A percentile compares a stretch with the other conserved stretches of the same genome.
Evolutionary conservation across 2,888 invertebrate species (phyloP).

Genomic region (Lamproptera curius): DNA sequence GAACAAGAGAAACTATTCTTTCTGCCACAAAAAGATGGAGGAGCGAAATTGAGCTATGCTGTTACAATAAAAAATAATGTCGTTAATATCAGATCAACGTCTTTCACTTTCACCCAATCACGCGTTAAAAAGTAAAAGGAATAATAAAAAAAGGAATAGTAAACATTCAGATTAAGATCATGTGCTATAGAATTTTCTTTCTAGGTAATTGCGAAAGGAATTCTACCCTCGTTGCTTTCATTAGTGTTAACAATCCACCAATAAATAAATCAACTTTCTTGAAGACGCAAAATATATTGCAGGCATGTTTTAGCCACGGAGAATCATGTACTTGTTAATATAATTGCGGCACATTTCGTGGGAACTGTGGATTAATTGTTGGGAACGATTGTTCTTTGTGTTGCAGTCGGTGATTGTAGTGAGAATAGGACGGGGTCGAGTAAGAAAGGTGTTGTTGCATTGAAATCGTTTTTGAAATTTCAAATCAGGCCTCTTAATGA

Average conservation of each 20-base stretch:
- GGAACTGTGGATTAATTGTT: slow-evolving; percentile 49
- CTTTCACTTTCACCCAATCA: too few relatives aligned
- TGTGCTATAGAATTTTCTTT: too few relatives aligned
- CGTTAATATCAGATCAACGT: too few relatives aligned
- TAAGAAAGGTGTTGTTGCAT: slow-evolving; percentile 40
- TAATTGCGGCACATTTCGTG: slow-evolving; percentile 50
- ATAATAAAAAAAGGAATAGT: too few relatives aligned
- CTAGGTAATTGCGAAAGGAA: not conserved
- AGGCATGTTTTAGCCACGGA: slow-evolving; percentile 31
- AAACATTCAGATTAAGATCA: too few relatives aligned
- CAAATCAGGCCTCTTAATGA: slow-evolving; percentile 13
- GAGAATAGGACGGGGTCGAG: slow-evolving; percentile 39
- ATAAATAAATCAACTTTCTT: slow-evolving; percentile 27
- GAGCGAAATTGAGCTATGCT: too few relatives aligned
- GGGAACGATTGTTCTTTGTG: slow-evolving; percentile 51
- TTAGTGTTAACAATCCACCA: slow-evolving; percentile 19
- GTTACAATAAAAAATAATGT: too few relatives aligned
- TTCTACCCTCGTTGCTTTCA: slow-evolving; percentile 4
- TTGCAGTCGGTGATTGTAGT: slow-evolving; percentile 28
- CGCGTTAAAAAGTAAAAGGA: too few relatives aligned
- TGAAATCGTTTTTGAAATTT: slow-evolving; percentile 33
- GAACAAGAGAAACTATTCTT: too few relatives aligned
- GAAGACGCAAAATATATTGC: slow-evolving; percentile 25
- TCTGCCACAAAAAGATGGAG: too few relatives aligned
- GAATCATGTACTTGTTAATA: slow-evolving; percentile 41